phyloP scores from a whole-genome alignment of 1,140 invertebrate genomes.

The Zaprionus davidi region DNA sequence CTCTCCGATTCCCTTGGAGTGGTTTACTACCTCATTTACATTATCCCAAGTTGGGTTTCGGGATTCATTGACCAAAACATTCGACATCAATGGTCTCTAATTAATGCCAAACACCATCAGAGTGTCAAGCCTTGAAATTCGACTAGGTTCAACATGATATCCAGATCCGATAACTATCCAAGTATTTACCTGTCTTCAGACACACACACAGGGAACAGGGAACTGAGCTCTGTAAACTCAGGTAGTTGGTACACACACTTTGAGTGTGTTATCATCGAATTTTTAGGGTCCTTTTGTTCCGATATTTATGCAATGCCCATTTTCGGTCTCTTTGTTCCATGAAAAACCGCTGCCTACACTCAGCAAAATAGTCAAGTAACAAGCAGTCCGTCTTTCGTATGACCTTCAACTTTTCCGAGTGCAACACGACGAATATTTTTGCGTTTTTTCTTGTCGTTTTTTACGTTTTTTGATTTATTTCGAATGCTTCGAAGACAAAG shows the following conservation, averaged over 20 bases:
- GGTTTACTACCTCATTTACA: slow-evolving; percentile 43
- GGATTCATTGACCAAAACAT: slow-evolving; percentile 44
- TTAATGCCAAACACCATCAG: slow-evolving; percentile 54
- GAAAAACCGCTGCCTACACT: neutral
- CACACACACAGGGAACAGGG: neutral
- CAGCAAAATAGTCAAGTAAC: neutral
- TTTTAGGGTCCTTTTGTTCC: slow-evolving; percentile 37
- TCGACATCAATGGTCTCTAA: slow-evolving; percentile 55
- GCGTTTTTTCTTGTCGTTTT: slow-evolving; percentile 16
- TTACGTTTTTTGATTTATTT: slow-evolving; percentile 56
- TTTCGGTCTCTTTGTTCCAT: slow-evolving; percentile 54
- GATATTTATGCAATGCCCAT: slow-evolving; percentile 58
- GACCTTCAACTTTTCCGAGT: slow-evolving; percentile 5
- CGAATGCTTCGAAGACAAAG: slow-evolving; percentile 24
- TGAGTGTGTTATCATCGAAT: slow-evolving; percentile 46
- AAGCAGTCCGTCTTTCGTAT: no score
- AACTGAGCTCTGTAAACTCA: slow-evolving; percentile 20
- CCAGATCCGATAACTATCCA: slow-evolving; percentile 17
- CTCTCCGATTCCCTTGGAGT: neutral
- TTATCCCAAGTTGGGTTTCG: slow-evolving; percentile 29
- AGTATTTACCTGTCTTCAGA: slow-evolving; percentile 19
- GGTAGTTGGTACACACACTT: slow-evolving; percentile 38
- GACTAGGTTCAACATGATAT: slow-evolving; percentile 25
- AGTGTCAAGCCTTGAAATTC: slow-evolving; percentile 57
- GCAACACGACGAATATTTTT: slow-evolving; percentile 3